Base-by-base conservation (phyloP, 64 coral and sea anemone species). In the Exaiptasia diaphana region DNA sequence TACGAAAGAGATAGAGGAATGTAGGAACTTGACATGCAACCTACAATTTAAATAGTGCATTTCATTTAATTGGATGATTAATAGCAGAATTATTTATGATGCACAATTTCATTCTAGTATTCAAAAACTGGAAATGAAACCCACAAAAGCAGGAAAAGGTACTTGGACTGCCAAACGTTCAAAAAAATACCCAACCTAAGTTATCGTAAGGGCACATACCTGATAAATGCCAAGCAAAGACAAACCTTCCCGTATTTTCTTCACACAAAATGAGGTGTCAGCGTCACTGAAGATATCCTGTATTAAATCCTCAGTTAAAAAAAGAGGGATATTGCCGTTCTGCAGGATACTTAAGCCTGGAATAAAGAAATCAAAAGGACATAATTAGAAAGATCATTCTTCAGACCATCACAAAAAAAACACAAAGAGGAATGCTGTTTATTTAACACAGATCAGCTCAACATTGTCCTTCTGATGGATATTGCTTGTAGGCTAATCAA, bases 261-360 rank as follows among this genome's bases (percentile, higher is more conserved):
- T 7, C 7, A 88, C 23, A 68, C 86, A 88, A 73, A 64, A 9
- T 33, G 77, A 80, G 17, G 49, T 12, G 31, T 33, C 21, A 21
- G 42, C 34, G 35, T 62, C 50, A 31, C 68, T n/a, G 21, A 82
- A 82, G 4, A 77, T 32, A 25, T 34, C 59, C 49, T 90, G 69
- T 13, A 90, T 43, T 30, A 74, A 74, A 64, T 90, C 41, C 31
- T 90, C 79, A 67, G 71, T 28, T 18, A 83, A 65, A 77, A 83
- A 90, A 38, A 14, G 50, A 8, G 79, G 71, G 38, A 90, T 74
- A 32, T 75, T 76, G 0, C 87, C 87, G 83, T 90, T 90, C 5
- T 90, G 71, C 22, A 83, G 23, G 37, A 53, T 90, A 32, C 87
- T 90, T 38, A 90, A 75, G 8, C 78, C 87, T 88, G 55, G 55